phyloP scores from a whole-genome alignment of 2,797 vertebrate species.

The Graptemys geographica region DNA sequence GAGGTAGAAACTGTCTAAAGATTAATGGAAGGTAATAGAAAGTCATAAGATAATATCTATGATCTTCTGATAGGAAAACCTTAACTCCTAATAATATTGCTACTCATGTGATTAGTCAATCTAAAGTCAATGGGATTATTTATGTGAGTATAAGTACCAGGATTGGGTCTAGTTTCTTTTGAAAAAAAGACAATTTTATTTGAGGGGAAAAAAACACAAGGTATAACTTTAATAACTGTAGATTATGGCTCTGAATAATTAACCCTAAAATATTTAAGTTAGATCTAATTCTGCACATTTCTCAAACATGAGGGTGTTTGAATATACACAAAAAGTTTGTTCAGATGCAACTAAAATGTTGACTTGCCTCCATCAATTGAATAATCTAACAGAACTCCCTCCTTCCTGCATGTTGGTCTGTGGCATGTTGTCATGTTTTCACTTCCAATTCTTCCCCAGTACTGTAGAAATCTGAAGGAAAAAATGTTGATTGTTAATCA shows the following conservation, averaged over 20 bases:
- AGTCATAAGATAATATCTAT: background rate
- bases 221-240: background rate
- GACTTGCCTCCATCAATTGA: constrained; percentile 93
- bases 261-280: background rate
- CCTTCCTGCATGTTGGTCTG: constrained; percentile 93
- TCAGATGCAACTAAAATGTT: background rate
- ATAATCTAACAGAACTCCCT: constrained; percentile 96
- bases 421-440: constrained; percentile 96
- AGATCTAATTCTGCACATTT: background rate
- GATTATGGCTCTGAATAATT: background rate
- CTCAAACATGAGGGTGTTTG: background rate
- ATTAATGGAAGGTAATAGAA: background rate
- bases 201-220: background rate
- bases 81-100: background rate
- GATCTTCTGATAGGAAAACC: background rate
- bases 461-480: constrained; percentile 93
- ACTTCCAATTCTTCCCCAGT: constrained; percentile 98
- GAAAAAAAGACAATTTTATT: constrained; percentile 23
- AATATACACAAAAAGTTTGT: background rate
- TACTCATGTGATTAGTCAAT: background rate
- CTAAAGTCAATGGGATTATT: background rate
- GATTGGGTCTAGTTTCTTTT: background rate
- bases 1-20: background rate
- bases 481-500: background rate
- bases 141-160: background rate